Evolutionary conservation across 2,113 vertebrate species (phyloP), one percentile per base, ranked within the genome.

Genomic region (Oryzias woworae): DNA sequence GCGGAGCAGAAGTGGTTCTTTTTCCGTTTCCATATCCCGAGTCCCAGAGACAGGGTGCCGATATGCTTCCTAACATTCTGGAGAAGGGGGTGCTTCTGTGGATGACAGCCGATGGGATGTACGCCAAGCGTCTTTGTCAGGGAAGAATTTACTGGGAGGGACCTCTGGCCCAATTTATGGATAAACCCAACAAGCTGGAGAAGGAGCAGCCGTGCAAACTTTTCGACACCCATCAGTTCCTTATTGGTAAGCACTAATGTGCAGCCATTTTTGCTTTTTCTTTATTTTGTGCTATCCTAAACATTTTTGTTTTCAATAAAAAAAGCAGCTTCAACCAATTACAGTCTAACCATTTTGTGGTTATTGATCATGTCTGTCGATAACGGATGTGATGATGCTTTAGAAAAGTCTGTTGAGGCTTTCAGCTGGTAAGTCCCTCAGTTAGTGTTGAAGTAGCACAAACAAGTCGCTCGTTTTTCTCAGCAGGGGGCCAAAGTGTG

Each of bases 71-170:
- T 69, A 94, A 72, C 51, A 89, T 96, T 56, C 88, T 98, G 86
- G 96, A 98, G 73, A 89, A 91, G 20, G 96, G 97, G 12, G 94
- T 98, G 55, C 89, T 97, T 58, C 91, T 99, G 51, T 98, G 97
- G 97, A 92, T 98, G 93, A 86, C 91, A 0, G 85, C 91, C 0
- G 97, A 98, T 0, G 96, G 97, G 45, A 90, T 99, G 15, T 98
- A 98, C 0, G 96, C 94, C n/a, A 97, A 95, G 79, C 96, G 96
- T 77, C 93, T 98, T 53, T 99, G 96, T 75, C 96, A 97, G 72
- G 94, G 96, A 72, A 87, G 95, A 43, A 92, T 99, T 73, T 98
- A 95, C 91, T 99, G 97, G 96, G 95, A 98, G 0, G 96, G 96
- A 43, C 96, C 97, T 2, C 87, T 97, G 80, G 95, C 96, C 0